Base-by-base conservation (phyloP, 2,113 vertebrate genomes). In the Gambusia affinis region DNA sequence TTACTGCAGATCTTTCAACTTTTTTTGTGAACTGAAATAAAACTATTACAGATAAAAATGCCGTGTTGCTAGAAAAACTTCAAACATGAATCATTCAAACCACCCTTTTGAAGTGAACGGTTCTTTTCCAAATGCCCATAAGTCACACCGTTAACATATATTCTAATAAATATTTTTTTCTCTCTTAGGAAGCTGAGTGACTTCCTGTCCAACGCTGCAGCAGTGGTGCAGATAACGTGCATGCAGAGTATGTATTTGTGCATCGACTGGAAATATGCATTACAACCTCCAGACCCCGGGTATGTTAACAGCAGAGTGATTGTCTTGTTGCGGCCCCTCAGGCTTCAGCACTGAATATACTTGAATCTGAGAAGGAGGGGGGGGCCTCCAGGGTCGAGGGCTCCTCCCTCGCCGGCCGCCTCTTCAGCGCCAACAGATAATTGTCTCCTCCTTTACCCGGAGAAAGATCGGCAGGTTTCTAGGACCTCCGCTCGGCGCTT, bases 401-500 rank as follows among this genome's bases (percentile, higher is more conserved):
- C 84, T 81, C 85, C 84, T 86, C 78, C 86, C 85, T 72, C 12
- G 72, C 71, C 14, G 12, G 60, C 60, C 64, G 28, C 80, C 81
- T 86, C 70, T 73, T 72, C 6, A 73, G 51, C 70, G 78, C n/a
- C 39, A 83, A 88, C 89, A 86, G 84, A 88, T 86, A 92, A 92
- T 88, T 87, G 82, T 92, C 86, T 91, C 91, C 85, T 88, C 83
- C 79, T 90, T 3, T 76, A 87, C 87, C 68, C 44, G 35, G 35
- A 61, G 76, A 83, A 75, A 89, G 82, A 81, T 35, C 62, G 83
- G 79, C 90, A 91, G 91, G 88, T 90, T 90, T 91, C 90, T 35
- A 15, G 89, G 90, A 93, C 92, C 93, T 92, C 88, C 84, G 84
- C 79, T 19, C 79, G 83, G 79, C 78, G 57, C 79, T 1, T 85